Conservation (phyloP, 2,888 invertebrate species). For the Cremastinae sp. region DNA sequence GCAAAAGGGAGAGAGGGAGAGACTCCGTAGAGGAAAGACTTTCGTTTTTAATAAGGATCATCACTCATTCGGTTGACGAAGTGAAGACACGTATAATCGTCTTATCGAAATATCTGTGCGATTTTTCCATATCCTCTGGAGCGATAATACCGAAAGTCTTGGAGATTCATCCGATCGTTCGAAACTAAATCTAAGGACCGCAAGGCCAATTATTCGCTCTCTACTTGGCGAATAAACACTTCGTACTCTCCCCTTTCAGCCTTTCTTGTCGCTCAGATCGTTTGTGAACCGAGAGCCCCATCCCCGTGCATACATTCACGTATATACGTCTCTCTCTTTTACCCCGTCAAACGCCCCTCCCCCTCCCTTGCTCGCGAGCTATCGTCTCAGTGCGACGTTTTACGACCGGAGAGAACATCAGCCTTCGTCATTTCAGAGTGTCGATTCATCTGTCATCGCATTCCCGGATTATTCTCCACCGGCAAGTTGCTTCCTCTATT, state of each 20-base stretch:
- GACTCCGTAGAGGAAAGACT: no score
- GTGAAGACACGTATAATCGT: no score
- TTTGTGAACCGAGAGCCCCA: constrained; percentile 23
- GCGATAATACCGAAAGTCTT: no score
- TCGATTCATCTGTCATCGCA: constrained; percentile 56
- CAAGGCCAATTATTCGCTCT: constrained; percentile 9
- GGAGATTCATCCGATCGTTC: no score
- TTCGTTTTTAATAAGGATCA: no score
- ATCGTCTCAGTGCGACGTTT: constrained; percentile 48
- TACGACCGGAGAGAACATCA: constrained; percentile 53
- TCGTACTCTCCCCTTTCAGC: constrained; percentile 19
- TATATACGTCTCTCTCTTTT: constrained; percentile 26
- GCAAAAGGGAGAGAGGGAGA: no score
- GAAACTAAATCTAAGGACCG: background rate
- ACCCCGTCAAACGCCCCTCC: constrained; percentile 13
- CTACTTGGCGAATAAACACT: constrained; percentile 15
- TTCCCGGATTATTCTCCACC: constrained; percentile 59
- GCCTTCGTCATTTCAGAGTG: constrained; percentile 54
- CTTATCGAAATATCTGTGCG: no score
- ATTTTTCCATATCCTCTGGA: no score
- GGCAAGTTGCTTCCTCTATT: constrained; percentile 53
- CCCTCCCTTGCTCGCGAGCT: constrained; percentile 15
- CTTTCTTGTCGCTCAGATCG: constrained; percentile 53
- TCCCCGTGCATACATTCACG: constrained; percentile 12
- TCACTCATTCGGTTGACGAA: no score